Base-by-base conservation (phyloP, 1,140 invertebrate genomes). In the Drosophila mojavensis region DNA sequence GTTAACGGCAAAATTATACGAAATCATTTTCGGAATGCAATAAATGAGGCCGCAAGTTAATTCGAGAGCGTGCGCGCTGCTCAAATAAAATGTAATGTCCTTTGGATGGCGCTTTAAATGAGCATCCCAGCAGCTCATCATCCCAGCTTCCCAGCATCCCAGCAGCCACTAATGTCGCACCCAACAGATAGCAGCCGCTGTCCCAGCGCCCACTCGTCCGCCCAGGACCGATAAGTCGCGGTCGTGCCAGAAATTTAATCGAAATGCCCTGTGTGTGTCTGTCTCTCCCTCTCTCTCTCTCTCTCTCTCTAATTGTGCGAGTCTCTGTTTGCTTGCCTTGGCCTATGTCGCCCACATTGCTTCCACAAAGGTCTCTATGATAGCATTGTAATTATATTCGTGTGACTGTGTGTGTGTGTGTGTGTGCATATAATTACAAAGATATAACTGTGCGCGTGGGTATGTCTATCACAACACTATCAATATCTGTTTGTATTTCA, bases 31-130 rank as follows among this genome's bases (percentile, higher is more conserved):
- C 54, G 73, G 56, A 71, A 65, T 75, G 73, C 61, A 66, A 75
- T 75, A 72, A 75, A 75, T 75, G 68, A 75, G 68, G 66, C 62
- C 74, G 67, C 74, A 76, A 76, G 68, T 76, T 65, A 76, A 76
- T 76, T 76, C 70, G 64, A 45, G 13, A 26, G 9, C 28, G 64
- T 20, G 64, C 45, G 56, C 51, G 43, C 43, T n/a, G 43, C 67
- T n/a, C 45, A 33, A 72, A 76, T 76, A 76, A 76, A 76, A 72
- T 65, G 48, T 66, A 66, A 72, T 76, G 74, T 66, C 39, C 50
- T 24, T 33, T 70, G 20, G 61, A 64, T 65, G 53, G 26, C 36
- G 47, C 68, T 63, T 69, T 62, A 62, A 69, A 69, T 69, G 67
- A 69, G 50, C 67, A 54, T 5, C 30, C 41, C 67, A 54, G 33